Conservation (phyloP, 2,888 invertebrate species). For the Dysmachus trigonus region DNA sequence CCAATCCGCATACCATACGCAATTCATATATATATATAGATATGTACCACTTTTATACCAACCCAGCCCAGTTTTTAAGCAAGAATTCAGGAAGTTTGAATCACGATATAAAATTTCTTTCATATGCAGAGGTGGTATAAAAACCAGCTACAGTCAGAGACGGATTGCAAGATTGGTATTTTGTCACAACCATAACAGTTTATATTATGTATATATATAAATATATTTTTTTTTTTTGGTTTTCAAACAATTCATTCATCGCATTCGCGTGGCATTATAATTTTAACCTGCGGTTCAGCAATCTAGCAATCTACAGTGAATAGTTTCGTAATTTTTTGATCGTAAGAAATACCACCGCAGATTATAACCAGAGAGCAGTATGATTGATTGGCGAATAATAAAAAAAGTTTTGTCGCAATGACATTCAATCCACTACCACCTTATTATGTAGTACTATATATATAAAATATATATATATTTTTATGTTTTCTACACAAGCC, state of each 20-base stretch:
- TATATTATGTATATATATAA: not conserved
- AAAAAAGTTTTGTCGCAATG: not conserved
- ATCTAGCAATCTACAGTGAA: not conserved
- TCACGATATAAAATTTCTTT: not conserved
- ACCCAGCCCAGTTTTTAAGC: not conserved
- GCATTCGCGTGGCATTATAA: not conserved
- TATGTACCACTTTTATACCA: not conserved
- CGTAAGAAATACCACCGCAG: not conserved
- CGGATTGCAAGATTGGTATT: not conserved
- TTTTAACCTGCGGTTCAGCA: not conserved
- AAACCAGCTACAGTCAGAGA: not conserved
- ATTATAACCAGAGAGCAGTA: not conserved
- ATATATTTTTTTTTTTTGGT: not conserved
- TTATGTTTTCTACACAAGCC: not conserved
- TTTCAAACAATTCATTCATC: not conserved
- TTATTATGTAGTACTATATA: too few species aligned
- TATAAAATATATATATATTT: too few species aligned
- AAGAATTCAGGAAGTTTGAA: not conserved
- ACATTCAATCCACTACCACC: not conserved
- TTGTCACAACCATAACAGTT: not conserved
- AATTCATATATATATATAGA: too few species aligned
- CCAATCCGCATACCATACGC: not conserved
- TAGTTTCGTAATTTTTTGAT: not conserved
- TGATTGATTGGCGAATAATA: not conserved
- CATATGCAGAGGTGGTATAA: not conserved